Base-by-base conservation (phyloP, 2,113 vertebrate genomes). In the Acrocephalus kingi region DNA sequence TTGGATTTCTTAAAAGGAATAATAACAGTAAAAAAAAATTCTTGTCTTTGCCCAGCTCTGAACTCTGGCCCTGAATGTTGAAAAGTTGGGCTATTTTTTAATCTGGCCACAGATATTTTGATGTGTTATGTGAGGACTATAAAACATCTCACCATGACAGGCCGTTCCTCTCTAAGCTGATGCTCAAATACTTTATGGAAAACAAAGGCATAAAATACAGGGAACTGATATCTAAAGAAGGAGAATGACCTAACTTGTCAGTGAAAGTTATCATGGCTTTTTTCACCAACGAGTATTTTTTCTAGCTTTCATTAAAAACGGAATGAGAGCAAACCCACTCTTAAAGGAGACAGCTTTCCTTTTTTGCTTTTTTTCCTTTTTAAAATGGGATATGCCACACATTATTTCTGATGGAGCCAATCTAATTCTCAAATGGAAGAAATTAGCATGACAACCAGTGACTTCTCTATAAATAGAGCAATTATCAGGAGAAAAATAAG, bases 401-500 rank as follows among this genome's bases (percentile, higher is more conserved):
- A 45, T 49, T 72, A 61, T 55, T 87, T 58, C 33, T 66, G 49
- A 94, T 39, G 73, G 31, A 94, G 22, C 30, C 31, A 66, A 31
- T 23, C 24, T 85, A 49, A 90, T 68, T n/a, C n/a, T 63, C 14
- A 3, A 84, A 59, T 35, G 61, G 81, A 82, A 91, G 45, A 94
- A 88, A 94, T 95, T 69, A 80, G 30, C 59, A 76, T 91, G 58
- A 88, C 48, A 85, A 75, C 85, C 78, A 95, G 30, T 84, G 84
- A 74, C 73, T 94, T 93, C 39, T 96, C 66, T 84, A 95, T 91
- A 96, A 86, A 96, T 67, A 92, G 61, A 89, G 68, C 72, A 92
- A 90, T 91, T 94, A 83, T 94, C 86, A 87, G 62, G 92, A 87
- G 67, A 85, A 97, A 97, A 95, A 90, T 84, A 96, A 93, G 75